These are phyloP conservation scores for Fragum sueziense DNA, from an alignment of 2,888 invertebrate genomes.

Conservation along the genomic window DNA sequence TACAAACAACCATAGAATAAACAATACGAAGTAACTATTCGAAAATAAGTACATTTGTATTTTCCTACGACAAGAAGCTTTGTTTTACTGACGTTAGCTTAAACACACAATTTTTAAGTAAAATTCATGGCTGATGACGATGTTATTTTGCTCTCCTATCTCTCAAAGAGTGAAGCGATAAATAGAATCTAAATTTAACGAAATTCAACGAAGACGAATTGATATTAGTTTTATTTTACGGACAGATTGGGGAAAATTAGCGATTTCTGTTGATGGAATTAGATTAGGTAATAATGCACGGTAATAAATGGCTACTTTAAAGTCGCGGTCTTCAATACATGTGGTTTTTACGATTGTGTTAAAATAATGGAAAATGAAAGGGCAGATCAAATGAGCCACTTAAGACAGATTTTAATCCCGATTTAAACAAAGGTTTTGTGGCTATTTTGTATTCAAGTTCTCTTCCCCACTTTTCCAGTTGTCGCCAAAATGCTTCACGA, in stretches of 20 bases:
- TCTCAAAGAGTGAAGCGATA: neutral
- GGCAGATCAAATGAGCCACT: neutral
- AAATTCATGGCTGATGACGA: too few relatives aligned
- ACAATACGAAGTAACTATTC: too few relatives aligned
- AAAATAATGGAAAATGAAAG: slow-evolving; percentile 19
- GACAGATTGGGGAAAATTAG: slow-evolving; percentile 13
- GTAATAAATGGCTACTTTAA: slow-evolving; percentile 18
- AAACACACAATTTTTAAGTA: too few relatives aligned
- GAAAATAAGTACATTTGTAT: too few relatives aligned
- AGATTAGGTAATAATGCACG: slow-evolving; percentile 28
- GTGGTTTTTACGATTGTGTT: slow-evolving; percentile 19
- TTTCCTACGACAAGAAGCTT: too few relatives aligned
- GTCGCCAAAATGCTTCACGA: too few relatives aligned
- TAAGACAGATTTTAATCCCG: slow-evolving; percentile 14
- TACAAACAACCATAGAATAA: too few relatives aligned
- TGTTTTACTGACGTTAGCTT: too few relatives aligned
- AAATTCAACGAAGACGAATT: slow-evolving; percentile 16
- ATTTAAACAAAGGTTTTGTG: slow-evolving; percentile 17
- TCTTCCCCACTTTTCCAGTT: too few relatives aligned
- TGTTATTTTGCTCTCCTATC: too few relatives aligned
- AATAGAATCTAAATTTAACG: slow-evolving; percentile 13
- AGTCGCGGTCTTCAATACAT: slow-evolving; percentile 11
- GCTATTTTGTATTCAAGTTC: neutral
- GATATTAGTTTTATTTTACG: slow-evolving; percentile 21
- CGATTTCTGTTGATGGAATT: slow-evolving; percentile 9